A percentile compares a stretch with the other conserved stretches of the same genome.
Evolutionary conservation across 2,888 invertebrate species (phyloP).

Genomic region (Aromia moschata): DNA sequence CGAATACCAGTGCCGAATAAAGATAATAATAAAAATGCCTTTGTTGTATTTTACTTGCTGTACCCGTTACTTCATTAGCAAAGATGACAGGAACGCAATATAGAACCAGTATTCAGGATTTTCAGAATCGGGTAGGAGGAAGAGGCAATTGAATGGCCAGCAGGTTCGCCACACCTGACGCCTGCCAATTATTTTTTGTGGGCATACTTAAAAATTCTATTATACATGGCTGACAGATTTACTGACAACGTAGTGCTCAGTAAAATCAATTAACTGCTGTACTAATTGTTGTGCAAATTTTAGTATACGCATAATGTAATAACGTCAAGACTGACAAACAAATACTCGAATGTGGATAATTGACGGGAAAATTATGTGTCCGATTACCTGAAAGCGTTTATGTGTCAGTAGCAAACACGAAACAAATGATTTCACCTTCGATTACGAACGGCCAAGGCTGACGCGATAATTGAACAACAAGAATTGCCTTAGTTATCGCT

Average conservation of each 20-base stretch:
- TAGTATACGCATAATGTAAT: no score
- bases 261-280: background rate
- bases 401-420: background rate
- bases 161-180: background rate
- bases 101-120: no score
- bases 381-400: background rate
- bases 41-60: no score
- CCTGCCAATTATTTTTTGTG: background rate
- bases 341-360: no score
- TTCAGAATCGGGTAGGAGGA: no score
- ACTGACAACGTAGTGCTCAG: background rate
- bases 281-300: background rate
- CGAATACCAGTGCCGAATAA: no score
- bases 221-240: background rate
- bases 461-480: background rate
- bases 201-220: background rate
- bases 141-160: background rate
- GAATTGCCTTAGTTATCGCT: background rate
- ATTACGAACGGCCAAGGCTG: background rate
- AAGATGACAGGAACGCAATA: no score
- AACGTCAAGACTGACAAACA: no score
- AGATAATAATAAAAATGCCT: no score
- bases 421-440: constrained; percentile 1
- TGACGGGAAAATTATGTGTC: background rate
- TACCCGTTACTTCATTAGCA: no score